A percentile compares a stretch with the other conserved stretches of the same genome.
phyloP scores from a whole-genome alignment of 1,140 invertebrate species.

The Macrobrachium nipponense region DNA sequence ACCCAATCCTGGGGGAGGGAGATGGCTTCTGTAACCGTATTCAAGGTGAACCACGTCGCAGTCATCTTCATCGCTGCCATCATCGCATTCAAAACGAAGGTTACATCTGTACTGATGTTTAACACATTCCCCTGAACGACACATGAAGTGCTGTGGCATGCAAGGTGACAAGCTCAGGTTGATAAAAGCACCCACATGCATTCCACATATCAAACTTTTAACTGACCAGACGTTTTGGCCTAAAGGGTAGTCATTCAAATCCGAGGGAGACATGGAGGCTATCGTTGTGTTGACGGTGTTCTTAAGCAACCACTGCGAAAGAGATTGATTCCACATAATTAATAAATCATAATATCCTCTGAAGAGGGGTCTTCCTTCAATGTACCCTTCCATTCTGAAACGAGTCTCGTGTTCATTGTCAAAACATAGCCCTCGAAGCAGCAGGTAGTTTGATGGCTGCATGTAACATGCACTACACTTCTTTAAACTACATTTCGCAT shows the following conservation, averaged over 20 bases:
- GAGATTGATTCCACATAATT: conserved; percentile 16
- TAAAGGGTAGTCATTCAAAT: conserved; percentile 29
- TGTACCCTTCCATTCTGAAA: conserved; percentile 10
- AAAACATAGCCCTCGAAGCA: conserved; percentile 29
- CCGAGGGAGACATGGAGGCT: conserved; percentile 14
- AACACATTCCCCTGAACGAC: conserved; percentile 21
- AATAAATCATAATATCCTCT: conserved; percentile 25
- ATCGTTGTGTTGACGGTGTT: conserved; percentile 21
- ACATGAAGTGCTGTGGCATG: conserved; percentile 17
- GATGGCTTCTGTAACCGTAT: conserved; percentile 1
- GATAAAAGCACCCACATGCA: background rate
- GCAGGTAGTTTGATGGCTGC: conserved; percentile 9
- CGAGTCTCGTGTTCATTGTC: conserved; percentile 25
- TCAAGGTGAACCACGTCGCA: conserved; percentile 12
- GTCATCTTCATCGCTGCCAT: conserved; percentile 34
- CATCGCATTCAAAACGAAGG: conserved; percentile 20
- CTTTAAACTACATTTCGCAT: conserved; percentile 35
- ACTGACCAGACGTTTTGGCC: conserved; percentile 7
- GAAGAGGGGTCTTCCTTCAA: conserved; percentile 18
- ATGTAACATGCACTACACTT: conserved; percentile 32
- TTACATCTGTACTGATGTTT: conserved; percentile 26
- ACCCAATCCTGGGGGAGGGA: background rate
- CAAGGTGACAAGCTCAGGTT: conserved; percentile 29
- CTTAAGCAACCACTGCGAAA: conserved; percentile 2
- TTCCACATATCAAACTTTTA: conserved; percentile 11